Evolutionary conservation across 1,140 invertebrate species (phyloP).

Genomic region (Drosophila varians): DNA sequence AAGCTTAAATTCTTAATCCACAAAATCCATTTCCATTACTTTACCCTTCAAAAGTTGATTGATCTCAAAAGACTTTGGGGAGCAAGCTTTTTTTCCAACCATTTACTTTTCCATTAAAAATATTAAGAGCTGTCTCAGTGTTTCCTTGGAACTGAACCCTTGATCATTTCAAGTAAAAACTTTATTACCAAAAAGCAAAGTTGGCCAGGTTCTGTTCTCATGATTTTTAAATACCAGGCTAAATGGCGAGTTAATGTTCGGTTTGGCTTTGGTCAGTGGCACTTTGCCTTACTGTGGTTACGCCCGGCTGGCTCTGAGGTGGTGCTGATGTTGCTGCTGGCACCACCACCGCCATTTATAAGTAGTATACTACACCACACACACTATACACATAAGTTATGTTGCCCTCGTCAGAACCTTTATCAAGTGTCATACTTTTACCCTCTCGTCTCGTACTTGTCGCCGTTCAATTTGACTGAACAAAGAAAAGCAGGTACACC

Average conservation of each 20-base stretch:
- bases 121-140: conserved; percentile 13
- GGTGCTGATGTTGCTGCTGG: conserved; percentile 35
- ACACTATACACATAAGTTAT: conserved; percentile 2
- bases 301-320: conserved; percentile 55
- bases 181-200: conserved; percentile 28
- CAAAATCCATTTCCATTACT: not conserved
- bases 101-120: conserved; percentile 30
- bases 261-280: conserved; percentile 42
- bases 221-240: conserved; percentile 42
- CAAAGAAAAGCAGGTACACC: conserved; percentile 66
- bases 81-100: conserved; percentile 9
- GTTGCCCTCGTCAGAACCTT: conserved; percentile 54
- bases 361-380: conserved; percentile 10
- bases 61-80: conserved; percentile 10
- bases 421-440: conserved; percentile 61
- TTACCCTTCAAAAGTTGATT: conserved; percentile 22
- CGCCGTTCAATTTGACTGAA: conserved; percentile 72
- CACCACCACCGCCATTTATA: conserved; percentile 12
- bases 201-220: conserved; percentile 26
- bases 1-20: not conserved
- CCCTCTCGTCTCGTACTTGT: conserved; percentile 45
- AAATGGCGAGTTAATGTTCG: conserved; percentile 68
- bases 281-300: conserved; percentile 57
- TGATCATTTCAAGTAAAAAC: conserved; percentile 20
- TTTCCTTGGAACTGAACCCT: conserved; percentile 44